Evolutionary conservation across 2,797 vertebrate genomes (phyloP).

Genomic region (Sorex maritimensis): DNA sequence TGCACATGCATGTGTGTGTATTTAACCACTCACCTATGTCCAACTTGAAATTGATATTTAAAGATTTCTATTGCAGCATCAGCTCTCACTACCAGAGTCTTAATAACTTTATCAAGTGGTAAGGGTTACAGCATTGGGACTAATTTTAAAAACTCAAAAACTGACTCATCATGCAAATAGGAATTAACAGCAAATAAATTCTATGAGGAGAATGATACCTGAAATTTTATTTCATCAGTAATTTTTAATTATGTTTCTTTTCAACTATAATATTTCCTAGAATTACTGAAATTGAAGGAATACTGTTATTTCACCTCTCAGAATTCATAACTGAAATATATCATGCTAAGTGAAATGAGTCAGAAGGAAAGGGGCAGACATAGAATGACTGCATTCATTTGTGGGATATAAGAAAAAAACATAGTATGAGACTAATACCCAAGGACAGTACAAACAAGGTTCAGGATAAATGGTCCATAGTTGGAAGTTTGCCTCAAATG

Average conservation of each 20-base stretch:
- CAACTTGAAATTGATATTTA: conserved; percentile 20
- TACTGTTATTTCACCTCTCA: conserved; percentile 7
- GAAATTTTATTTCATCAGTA: conserved; percentile 39
- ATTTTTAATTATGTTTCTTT: conserved; percentile 49
- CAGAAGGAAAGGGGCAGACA: too few species aligned
- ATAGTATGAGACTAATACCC: too few species aligned
- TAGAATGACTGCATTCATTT: too few species aligned
- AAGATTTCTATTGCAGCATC: conserved; percentile 46
- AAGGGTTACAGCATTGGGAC: background rate
- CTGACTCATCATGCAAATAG: conserved; percentile 41
- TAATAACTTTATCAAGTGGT: conserved; percentile 43
- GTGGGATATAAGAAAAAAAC: too few species aligned
- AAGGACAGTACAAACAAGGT: too few species aligned
- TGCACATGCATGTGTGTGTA: too few species aligned
- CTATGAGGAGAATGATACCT: background rate
- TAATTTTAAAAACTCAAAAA: conserved; percentile 19
- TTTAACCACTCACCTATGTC: background rate
- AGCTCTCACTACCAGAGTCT: background rate
- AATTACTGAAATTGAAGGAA: conserved; percentile 28
- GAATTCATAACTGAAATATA: background rate
- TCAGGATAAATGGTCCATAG: too few species aligned
- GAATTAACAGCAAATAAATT: conserved; percentile 12
- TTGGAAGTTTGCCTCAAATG: too few species aligned
- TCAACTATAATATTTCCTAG: background rate
- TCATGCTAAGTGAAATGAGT: too few species aligned